Base-by-base conservation (phyloP, 2,113 vertebrate genomes). In the Sylvietta virens region DNA sequence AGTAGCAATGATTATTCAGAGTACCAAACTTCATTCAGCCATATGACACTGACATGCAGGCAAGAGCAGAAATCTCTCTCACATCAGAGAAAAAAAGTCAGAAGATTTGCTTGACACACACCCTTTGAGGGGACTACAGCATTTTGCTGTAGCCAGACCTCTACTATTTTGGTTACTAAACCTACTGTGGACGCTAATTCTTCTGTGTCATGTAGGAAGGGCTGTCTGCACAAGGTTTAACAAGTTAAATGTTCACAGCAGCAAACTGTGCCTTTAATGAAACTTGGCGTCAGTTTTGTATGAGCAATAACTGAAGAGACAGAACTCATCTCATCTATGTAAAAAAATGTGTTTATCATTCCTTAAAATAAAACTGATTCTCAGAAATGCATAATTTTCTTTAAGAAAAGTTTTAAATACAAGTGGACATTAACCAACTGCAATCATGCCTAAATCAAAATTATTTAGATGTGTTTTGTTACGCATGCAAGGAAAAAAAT, bases 381-480 rank as follows among this genome's bases (percentile, higher is more conserved):
- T 62, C 45, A 84, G 35, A 48, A 91, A 83, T 51, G 8, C 15
- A 9, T 7, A 0, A 6, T 61, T 71, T 76, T 53, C 19, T 72
- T 77, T 31, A 45, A 61, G 47, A 16, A n/a, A 71, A 39, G 6
- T 37, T 86, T 77, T 62, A 51, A 86, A 60, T 37, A 51, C 11
- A 31, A 67, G 56, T 40, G 44, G 35, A 28, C 60, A 71, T 60
- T 44, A 74, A 62, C 11, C 17, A 91, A 40, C 33, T 56, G 27
- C 13, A 31, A 23, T 53, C 11, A 35, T 37, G 24, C 40, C 30
- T 64, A 64, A 80, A 76, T 26, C 3, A 18, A 60, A 80, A 33
- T 44, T 24, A 57, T 69, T 86, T 47, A 71, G 39, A 31, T 1
- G 5, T 21, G 17, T 65, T 78, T 26, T 0, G 0, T 70, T 73